Evolutionary conservation across 1,140 invertebrate genomes (phyloP).

Genomic region (Drosophila sulfurigaster): DNA sequence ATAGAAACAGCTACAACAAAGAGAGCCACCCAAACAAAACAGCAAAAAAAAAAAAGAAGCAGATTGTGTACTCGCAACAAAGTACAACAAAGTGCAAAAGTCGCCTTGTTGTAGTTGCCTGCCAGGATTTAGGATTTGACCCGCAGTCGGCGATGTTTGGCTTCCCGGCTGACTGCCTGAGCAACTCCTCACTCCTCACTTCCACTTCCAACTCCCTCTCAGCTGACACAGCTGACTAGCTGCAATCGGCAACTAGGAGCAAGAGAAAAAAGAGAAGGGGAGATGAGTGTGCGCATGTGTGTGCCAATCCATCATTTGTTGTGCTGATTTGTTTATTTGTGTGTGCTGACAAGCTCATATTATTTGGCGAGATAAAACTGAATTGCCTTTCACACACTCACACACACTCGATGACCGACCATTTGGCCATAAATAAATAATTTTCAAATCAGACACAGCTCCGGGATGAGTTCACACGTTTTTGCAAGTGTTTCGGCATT

Average conservation of each 20-base stretch:
- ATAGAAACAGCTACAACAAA: not conserved
- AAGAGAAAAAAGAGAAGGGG: not conserved
- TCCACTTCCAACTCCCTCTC: not conserved
- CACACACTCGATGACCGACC: not conserved
- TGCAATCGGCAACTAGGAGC: not conserved
- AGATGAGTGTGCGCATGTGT: not conserved
- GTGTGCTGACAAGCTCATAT: constrained; percentile 45
- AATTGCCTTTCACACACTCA: constrained; percentile 41
- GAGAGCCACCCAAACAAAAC: constrained; percentile 2
- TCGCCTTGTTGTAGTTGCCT: constrained; percentile 43
- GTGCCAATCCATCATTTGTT: constrained; percentile 77
- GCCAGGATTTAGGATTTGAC: constrained; percentile 63
- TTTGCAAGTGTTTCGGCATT: constrained; percentile 31
- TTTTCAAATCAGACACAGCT: constrained; percentile 76
- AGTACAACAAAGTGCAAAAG: constrained; percentile 13
- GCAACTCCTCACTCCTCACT: not conserved
- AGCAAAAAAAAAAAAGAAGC: constrained; percentile 14
- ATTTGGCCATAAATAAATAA: constrained; percentile 72
- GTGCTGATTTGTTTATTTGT: constrained; percentile 71
- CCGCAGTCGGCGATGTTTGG: constrained; percentile 48
- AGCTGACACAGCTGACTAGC: not conserved
- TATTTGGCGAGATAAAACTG: constrained; percentile 58
- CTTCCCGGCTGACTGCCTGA: constrained; percentile 48
- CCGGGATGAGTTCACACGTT: constrained; percentile 19
- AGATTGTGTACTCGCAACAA: constrained; percentile 54